These are phyloP conservation scores for Falco punctatus DNA, from an alignment of 2,113 vertebrate genomes.

Conservation along the genomic window DNA sequence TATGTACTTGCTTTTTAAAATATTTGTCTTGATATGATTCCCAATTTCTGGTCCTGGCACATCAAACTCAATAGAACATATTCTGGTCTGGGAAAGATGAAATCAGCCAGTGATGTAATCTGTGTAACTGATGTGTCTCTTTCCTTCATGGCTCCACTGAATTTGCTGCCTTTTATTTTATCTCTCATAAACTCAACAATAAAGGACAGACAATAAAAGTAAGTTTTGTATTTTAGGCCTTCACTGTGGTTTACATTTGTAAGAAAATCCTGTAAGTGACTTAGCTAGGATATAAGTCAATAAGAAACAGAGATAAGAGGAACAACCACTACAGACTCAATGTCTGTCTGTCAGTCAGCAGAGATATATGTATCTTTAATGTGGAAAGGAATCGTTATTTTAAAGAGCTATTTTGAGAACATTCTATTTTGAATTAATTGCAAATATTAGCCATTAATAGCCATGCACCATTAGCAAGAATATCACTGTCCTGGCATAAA, in stretches of 20 bases:
- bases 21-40: constrained; percentile 80
- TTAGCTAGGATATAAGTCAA: background rate
- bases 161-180: constrained; percentile 59
- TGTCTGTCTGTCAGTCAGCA: background rate
- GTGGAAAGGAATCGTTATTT: background rate
- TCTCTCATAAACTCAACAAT: constrained; percentile 42
- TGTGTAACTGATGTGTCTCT: constrained; percentile 42
- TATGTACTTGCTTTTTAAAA: constrained; percentile 73
- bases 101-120: constrained; percentile 71
- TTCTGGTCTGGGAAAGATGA: constrained; percentile 63
- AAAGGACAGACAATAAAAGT: constrained; percentile 22
- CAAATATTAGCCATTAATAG: background rate
- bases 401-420: background rate
- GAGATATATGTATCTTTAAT: background rate
- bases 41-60: constrained; percentile 77
- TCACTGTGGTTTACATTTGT: constrained; percentile 55
- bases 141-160: constrained; percentile 46
- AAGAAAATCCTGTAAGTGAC: background rate
- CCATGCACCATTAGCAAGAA: background rate
- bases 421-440: background rate
- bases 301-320: background rate
- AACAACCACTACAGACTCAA: background rate
- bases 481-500: background rate
- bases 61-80: constrained; percentile 76
- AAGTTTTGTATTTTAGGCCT: constrained; percentile 15